These are phyloP conservation scores for Yponomeuta cagnagella DNA, from an alignment of 2,888 invertebrate species.

Conservation along the genomic window DNA sequence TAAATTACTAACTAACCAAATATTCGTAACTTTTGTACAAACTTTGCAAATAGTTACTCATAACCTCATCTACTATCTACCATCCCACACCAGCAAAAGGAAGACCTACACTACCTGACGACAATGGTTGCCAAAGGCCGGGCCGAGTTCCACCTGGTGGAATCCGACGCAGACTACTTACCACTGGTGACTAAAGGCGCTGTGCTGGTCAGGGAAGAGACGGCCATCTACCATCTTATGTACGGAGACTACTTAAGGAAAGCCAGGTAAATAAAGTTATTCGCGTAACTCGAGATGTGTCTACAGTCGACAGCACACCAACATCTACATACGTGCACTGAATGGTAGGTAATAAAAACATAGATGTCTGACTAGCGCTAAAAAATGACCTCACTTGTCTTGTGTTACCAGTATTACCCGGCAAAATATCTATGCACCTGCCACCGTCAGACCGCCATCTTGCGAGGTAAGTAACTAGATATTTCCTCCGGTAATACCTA, in stretches of 20 bases:
- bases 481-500: too few relatives aligned
- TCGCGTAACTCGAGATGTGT: conserved; percentile 27
- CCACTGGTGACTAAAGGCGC: conserved; percentile 49
- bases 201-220: conserved; percentile 79
- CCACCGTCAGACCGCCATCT: too few relatives aligned
- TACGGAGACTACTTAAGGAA: conserved; percentile 81
- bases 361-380: too few relatives aligned
- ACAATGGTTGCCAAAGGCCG: conserved; percentile 56
- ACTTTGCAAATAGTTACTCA: background rate
- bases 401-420: too few relatives aligned
- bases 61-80: background rate
- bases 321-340: too few relatives aligned
- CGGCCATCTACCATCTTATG: conserved; percentile 81
- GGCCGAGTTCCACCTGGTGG: conserved; percentile 52
- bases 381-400: too few relatives aligned
- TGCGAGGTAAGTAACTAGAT: too few relatives aligned
- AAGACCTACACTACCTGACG: conserved; percentile 54
- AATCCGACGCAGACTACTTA: conserved; percentile 39
- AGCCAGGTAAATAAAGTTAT: conserved; percentile 34
- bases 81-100: conserved; percentile 43
- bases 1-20: too few relatives aligned
- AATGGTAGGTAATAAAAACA: too few relatives aligned
- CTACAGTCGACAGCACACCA: too few relatives aligned
- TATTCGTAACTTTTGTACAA: background rate
- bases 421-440: too few relatives aligned